phyloP scores from a whole-genome alignment of 2,113 vertebrate genomes.

The Trinectes maculatus region DNA sequence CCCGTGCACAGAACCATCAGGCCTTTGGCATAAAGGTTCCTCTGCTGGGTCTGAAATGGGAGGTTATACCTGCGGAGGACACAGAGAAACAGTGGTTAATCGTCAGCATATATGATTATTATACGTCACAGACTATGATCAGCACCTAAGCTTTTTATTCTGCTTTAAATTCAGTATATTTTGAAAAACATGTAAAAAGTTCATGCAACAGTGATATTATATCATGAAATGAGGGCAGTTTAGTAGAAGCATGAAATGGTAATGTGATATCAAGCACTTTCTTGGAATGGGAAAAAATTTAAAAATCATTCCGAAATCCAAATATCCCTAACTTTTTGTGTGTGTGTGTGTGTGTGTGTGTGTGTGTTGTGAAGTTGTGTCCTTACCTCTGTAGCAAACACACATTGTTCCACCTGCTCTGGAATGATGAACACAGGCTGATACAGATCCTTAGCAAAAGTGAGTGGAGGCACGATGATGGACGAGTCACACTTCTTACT shows the following conservation, averaged over 20 bases:
- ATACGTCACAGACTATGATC: too few relatives aligned
- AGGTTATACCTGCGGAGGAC: constrained; percentile 58
- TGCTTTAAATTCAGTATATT: too few relatives aligned
- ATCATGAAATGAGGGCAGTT: too few relatives aligned
- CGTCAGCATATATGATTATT: constrained; percentile 3
- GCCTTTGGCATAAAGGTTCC: constrained; percentile 14
- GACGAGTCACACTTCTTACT: constrained; percentile 77
- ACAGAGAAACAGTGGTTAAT: constrained; percentile 45
- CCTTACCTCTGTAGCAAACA: constrained; percentile 87
- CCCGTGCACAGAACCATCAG: constrained; percentile 22
- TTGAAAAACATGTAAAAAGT: too few relatives aligned
- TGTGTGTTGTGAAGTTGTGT: neutral
- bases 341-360: neutral
- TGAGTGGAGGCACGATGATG: constrained; percentile 60
- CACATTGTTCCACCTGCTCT: constrained; percentile 79
- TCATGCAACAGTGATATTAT: too few relatives aligned
- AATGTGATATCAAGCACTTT: too few relatives aligned
- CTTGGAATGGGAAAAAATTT: too few relatives aligned
- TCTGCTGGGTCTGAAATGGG: constrained; percentile 29
- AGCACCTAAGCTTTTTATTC: too few relatives aligned
- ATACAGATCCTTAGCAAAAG: constrained; percentile 77
- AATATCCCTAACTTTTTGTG: too few relatives aligned
- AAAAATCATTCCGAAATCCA: too few relatives aligned
- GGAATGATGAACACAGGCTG: constrained; percentile 82
- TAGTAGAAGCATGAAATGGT: too few relatives aligned